A percentile compares a stretch with the other conserved stretches of the same genome.
phyloP scores from a whole-genome alignment of 2,113 vertebrate species.

The Aplodontia rufa region DNA sequence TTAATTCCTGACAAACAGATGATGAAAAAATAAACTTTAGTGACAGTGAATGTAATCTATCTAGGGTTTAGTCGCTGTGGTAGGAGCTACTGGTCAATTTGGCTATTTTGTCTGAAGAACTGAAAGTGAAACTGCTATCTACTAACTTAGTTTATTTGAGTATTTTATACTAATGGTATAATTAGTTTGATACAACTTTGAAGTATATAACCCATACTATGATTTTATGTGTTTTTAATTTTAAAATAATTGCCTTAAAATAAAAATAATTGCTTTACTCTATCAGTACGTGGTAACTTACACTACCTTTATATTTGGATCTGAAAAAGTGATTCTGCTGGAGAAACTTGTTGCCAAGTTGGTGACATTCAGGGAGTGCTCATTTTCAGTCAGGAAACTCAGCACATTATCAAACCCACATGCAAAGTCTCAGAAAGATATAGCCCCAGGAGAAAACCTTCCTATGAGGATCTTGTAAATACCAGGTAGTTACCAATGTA shows the following conservation, averaged over 20 bases:
- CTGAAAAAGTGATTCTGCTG: conserved; percentile 23
- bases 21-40: conserved; percentile 27
- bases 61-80: background rate
- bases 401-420: background rate
- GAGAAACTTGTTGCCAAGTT: background rate
- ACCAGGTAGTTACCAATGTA: background rate
- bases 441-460: background rate
- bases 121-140: conserved; percentile 3
- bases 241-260: conserved; percentile 15
- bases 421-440: background rate
- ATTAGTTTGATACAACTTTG: background rate
- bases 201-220: background rate
- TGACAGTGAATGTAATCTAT: background rate
- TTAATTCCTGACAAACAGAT: conserved; percentile 51
- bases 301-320: background rate
- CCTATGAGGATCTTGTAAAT: background rate
- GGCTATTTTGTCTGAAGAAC: conserved; percentile 4
- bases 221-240: conserved; percentile 9
- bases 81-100: background rate
- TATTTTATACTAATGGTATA: background rate
- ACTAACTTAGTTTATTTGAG: background rate
- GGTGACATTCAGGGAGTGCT: background rate
- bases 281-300: background rate
- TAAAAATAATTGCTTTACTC: background rate
- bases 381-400: background rate